Evolutionary conservation across 2,113 vertebrate genomes (phyloP), one percentile per base, ranked within the genome.

Genomic region (Rostratula benghalensis): DNA sequence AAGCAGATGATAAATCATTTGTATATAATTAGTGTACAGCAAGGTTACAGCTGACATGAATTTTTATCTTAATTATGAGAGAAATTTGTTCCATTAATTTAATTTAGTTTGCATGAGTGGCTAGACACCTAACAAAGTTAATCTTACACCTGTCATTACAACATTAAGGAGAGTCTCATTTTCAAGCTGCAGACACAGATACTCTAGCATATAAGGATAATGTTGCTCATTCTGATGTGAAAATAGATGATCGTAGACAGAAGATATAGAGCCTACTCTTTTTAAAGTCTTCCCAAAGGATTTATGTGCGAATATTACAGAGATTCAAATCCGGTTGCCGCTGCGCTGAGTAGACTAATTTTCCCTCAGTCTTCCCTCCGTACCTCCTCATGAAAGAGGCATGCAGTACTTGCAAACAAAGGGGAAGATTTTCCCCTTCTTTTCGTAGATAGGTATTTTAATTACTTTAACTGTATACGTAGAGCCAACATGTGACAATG

Each of bases 11-110:
- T 99, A 99, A 99, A 99, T 99, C 99, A 99, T 98, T 98, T 98
- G 98, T 98, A 98, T 98, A 98, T 99, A 99, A 99, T 99, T 99
- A 99, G 98, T 98, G 98, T 98, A 98, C 98, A 98, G 98, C 98
- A 98, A 99, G 98, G 98, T 99, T 99, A 98, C 97, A 98, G 98
- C 98, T 99, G 99, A 99, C 99, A 99, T 97, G 97, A 98, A 98
- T 98, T 99, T 99, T 98, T 99, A 99, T 99, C 99, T 99, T 99
- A 99, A 99, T 99, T 99, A 99, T 98, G 97, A 98, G 97, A 98
- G 98, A 98, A 99, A 99, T 99, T 98, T 98, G 98, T 98, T 99
- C 98, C 98, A 99, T 99, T 99, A 98, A 99, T 99, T 99, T 99
- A 98, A 98, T 98, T 99, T 98, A 98, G 98, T 98, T 98, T 98